These are phyloP conservation scores for Syrista parreyssii DNA, from an alignment of 2,888 invertebrate species.

Conservation along the genomic window DNA sequence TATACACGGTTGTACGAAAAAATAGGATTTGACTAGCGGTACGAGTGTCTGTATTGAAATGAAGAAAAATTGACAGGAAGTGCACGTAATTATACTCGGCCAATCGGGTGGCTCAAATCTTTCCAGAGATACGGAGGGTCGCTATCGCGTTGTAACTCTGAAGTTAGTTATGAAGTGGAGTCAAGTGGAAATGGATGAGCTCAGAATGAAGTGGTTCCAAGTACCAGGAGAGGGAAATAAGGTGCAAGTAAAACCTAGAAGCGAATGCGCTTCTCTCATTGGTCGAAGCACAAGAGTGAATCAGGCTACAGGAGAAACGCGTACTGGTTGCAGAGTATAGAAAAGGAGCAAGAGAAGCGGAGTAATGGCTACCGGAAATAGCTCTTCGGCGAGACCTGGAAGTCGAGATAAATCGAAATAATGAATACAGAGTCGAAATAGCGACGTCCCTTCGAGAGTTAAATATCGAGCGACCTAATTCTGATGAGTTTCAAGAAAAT, in stretches of 20 bases:
- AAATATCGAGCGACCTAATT: constrained; percentile 58
- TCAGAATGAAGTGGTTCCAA: not conserved
- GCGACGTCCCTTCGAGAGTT: constrained; percentile 41
- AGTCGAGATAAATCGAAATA: constrained; percentile 52
- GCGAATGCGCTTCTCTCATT: not conserved
- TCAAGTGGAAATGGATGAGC: not conserved
- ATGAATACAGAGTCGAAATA: constrained; percentile 56
- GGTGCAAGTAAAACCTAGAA: not conserved
- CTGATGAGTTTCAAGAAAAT: not conserved
- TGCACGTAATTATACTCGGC: not conserved
- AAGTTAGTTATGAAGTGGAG: not conserved
- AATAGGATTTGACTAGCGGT: no score
- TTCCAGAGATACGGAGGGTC: not conserved
- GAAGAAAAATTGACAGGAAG: not conserved
- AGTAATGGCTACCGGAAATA: constrained; percentile 13
- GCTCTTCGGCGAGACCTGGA: constrained; percentile 16
- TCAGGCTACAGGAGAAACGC: constrained; percentile 8
- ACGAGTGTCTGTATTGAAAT: no score
- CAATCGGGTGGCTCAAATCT: not conserved
- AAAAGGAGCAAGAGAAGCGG: constrained; percentile 5
- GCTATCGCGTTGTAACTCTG: not conserved
- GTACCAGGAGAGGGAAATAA: not conserved
- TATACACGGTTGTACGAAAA: not conserved
- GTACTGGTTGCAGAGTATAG: not conserved
- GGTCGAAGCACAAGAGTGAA: constrained; percentile 1